phyloP scores from a whole-genome alignment of 2,113 vertebrate species.

The Eurypyga helias region DNA sequence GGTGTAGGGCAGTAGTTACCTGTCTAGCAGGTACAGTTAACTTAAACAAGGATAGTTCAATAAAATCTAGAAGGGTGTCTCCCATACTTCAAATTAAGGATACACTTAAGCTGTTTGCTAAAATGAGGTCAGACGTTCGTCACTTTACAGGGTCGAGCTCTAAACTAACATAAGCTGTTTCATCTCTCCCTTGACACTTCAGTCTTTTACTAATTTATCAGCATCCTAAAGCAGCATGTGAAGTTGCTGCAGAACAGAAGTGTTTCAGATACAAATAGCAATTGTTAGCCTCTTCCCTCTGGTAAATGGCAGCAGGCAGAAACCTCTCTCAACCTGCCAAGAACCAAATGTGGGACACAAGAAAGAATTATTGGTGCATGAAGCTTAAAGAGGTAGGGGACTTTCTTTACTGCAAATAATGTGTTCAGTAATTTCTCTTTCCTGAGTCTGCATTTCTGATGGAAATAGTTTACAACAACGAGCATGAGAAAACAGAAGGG shows the following conservation, averaged over 20 bases:
- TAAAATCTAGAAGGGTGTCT: neutral
- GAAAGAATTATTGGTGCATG: constrained; percentile 35
- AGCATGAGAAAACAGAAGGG: neutral
- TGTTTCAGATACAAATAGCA: constrained; percentile 49
- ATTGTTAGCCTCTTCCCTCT: constrained; percentile 60
- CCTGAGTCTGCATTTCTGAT: constrained; percentile 2
- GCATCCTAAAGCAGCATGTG: constrained; percentile 40
- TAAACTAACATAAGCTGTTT: constrained; percentile 64
- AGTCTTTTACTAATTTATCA: constrained; percentile 61
- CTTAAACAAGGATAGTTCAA: neutral
- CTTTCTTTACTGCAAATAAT: constrained; percentile 1
- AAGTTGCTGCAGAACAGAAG: constrained; percentile 53
- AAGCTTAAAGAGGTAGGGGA: constrained; percentile 37
- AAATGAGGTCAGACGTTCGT: constrained; percentile 36
- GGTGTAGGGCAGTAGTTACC: neutral
- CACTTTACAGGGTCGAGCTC: constrained; percentile 27
- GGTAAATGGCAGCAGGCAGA: constrained; percentile 61
- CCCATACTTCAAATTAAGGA: constrained; percentile 26
- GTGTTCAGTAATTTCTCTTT: constrained; percentile 5
- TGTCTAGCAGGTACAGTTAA: neutral
- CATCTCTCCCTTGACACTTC: constrained; percentile 57
- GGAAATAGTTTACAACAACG: constrained; percentile 37
- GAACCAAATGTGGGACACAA: constrained; percentile 15
- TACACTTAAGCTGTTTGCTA: constrained; percentile 20
- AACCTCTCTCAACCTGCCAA: constrained; percentile 23